Conservation (phyloP, 1,140 invertebrate genomes). For the Olivierus martensii region DNA sequence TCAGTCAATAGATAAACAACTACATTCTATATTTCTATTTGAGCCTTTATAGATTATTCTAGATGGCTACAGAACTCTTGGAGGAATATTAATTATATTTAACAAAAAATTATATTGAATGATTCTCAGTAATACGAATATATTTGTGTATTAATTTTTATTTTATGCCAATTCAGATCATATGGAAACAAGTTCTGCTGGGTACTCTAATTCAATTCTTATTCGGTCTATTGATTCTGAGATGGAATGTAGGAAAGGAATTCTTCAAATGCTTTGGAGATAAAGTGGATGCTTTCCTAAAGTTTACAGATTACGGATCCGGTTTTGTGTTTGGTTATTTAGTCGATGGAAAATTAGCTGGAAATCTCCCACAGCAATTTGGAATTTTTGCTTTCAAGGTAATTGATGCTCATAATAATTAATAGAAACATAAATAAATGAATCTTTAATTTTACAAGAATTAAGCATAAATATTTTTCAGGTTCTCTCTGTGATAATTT, state of each 20-base stretch:
- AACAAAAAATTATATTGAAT: neutral
- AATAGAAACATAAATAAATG: too few species aligned
- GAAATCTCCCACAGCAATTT: constrained; percentile 15
- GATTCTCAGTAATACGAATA: neutral
- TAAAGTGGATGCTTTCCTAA: constrained; percentile 54
- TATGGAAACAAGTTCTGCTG: constrained; percentile 61
- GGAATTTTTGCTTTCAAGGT: constrained; percentile 66
- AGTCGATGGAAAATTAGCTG: constrained; percentile 33
- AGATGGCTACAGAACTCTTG: neutral
- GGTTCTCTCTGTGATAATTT: constrained; percentile 70
- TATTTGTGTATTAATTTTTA: neutral
- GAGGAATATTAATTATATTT: neutral
- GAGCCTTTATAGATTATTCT: neutral
- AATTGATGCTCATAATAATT: too few species aligned
- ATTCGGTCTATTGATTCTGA: constrained; percentile 71
- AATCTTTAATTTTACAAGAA: too few species aligned
- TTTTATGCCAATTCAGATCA: constrained; percentile 33
- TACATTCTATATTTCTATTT: too few species aligned
- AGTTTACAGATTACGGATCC: constrained; percentile 59
- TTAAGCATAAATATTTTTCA: too few species aligned
- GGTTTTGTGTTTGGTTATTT: constrained; percentile 72
- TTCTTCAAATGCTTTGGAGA: constrained; percentile 67
- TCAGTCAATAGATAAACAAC: too few species aligned
- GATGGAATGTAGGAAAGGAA: constrained; percentile 58
- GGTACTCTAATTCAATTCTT: constrained; percentile 73